Base-by-base conservation (phyloP, 2,797 vertebrate genomes). In the Pelobates cultripes region DNA sequence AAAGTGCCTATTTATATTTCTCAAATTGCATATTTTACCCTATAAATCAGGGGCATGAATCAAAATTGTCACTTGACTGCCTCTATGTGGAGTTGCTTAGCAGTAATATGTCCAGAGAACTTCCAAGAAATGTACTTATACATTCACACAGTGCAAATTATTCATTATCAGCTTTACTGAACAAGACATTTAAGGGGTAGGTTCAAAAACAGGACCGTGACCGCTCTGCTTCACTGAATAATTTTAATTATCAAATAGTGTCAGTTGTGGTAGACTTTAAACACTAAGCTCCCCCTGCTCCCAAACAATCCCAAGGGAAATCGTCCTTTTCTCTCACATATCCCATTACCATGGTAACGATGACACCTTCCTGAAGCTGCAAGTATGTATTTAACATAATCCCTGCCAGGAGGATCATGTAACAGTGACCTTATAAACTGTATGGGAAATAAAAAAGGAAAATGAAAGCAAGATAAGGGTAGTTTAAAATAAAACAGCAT, bases 331-430 rank as follows among this genome's bases (percentile, higher is more conserved):
- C 41, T 57, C 73, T 74, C 82, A 82, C 43, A 45, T 40, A 7
- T 85, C 87, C 81, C 74, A 82, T 82, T 84, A 82, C 74, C 57
- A 81, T 79, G 83, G 80, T 76, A 80, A 80, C 70, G 70, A 28
- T 79, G 74, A 83, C 73, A 84, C 53, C 80, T 84, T 80, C 69
- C 7, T 77, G 78, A 17, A 68, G 43, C 83, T 73, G 4, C 66
- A 71, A 13, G 45, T 45, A 75, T 6, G 3, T 43, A 87, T 73
- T 7, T 43, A 68, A 82, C 67, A 81, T 83, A 42, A 80, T 75
- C 14, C 15, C 12, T 80, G 78, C 47, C 70, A 68, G 80, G 17
- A 75, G 14, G 70, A 76, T 51, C 84, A n/a, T 28, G 73, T 79
- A 44, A 66, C 55, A 64, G 42, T 70, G 73, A 74, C 2, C 53